Base-by-base conservation (phyloP, 2,797 vertebrate species). In the Hyperoplus immaculatus region DNA sequence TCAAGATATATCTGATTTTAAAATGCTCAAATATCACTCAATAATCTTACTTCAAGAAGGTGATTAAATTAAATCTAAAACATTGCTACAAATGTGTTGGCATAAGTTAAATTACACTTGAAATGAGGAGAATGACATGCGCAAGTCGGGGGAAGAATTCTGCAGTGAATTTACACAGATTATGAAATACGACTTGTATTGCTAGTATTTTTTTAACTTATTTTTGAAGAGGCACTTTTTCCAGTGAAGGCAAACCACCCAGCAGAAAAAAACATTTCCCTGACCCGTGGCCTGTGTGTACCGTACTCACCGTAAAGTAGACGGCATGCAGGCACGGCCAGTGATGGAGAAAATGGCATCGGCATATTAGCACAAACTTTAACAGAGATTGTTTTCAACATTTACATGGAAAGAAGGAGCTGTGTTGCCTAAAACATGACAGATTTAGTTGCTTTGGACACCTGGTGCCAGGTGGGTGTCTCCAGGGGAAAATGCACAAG, bases 401-500 rank as follows among this genome's bases (percentile, higher is more conserved):
- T 84, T 71, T 71, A 77, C 83, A 87, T 72, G 88, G 86, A 89
- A 87, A 81, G 75, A 75, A 58, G 1, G 38, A 47, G 10, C 41
- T 61, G 75, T 38, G 77, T 75, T 72, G 41, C 29, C 69, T 82
- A 5, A 83, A 85, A 87, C 87, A 87, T 85, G 85, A 85, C 82
- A 88, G 88, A 88, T 91, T 89, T 86, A 89, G 85, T 59, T 58
- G 50, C 63, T 86, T 77, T 16, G 18, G 79, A 78, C 81, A 89
- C 81, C 85, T 83, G 68, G 56, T 84, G 82, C 84, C 83, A 82
- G 82, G 75, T 85, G 69, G 64, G 67, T 77, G 66, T 71, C 82
- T 82, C 68, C 72, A 86, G 64, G 77, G 84, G 8, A 85, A 88
- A 84, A 75, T 51, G 80, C 56, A 69, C 74, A 87, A 77, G 75